Base-by-base conservation (phyloP, 2,888 invertebrate species). In the Trichopria drosophilae region DNA sequence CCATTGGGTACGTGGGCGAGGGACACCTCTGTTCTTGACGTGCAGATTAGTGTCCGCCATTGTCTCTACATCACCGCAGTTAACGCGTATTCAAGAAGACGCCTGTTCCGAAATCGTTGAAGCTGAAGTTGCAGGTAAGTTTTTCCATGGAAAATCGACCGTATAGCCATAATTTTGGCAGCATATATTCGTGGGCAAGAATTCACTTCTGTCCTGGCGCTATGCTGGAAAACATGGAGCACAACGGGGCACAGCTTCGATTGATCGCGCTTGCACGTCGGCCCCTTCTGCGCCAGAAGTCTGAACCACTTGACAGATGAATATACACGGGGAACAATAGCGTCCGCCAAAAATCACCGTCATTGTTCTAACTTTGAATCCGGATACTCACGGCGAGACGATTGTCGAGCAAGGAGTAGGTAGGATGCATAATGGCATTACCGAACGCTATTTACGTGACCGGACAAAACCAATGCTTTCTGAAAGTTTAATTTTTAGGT, bases 41-140 rank as follows among this genome's bases (percentile, higher is more conserved):
- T 75, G 68, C 64, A 74, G 73, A 75, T 75, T 75, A 75, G 75
- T 75, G 75, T 74, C 71, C 73, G 73, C 75, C 72, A 75, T 75
- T 75, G 75, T 75, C 60, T 68, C 68, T 69, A 73, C 71, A 73
- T 75, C 75, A 71, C 65, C 68, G 60, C 66, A 69, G 72, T 71
- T 73, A 75, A 73, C 73, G 66, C 69, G 71, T 66, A 72, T 73
- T 72, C 71, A 73, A 66, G n/a, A n/a, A n/a, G n/a, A n/a, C n/a
- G n/a, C n/a, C n/a, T n/a, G n/a, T n/a, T n/a, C n/a, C n/a, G n/a
- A n/a, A n/a, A n/a, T n/a, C n/a, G n/a, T n/a, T n/a, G n/a, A n/a
- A n/a, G n/a, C n/a, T n/a, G n/a, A n/a, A n/a, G n/a, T n/a, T n/a
- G n/a, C n/a, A n/a, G n/a, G n/a, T n/a, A n/a, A n/a, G n/a, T n/a